Conservation (phyloP, 2,797 vertebrate genomes). For the Setipinna tenuifilis region DNA sequence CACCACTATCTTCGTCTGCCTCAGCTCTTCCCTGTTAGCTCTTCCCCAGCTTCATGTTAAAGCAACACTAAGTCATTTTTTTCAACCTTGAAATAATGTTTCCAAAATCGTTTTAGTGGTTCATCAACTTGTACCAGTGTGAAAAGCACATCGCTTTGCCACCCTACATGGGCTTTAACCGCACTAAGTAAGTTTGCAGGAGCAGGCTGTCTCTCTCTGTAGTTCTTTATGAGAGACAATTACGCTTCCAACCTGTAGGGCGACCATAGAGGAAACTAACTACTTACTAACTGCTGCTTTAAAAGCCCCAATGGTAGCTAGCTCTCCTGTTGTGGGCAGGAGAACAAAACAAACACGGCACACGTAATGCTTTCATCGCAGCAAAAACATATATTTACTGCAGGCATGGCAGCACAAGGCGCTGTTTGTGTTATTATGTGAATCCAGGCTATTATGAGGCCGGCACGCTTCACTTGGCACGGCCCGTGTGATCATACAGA, state of each 20-base stretch:
- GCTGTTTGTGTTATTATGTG: constrained; percentile 10
- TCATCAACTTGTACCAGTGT: no score
- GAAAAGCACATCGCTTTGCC: no score
- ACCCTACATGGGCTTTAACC: no score
- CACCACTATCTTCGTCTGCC: neutral
- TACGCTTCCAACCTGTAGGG: no score
- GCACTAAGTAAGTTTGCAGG: no score
- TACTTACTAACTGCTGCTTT: no score
- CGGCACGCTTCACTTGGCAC: constrained; percentile 23
- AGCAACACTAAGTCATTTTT: no score
- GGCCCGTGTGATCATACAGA: constrained; percentile 29
- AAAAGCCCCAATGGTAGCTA: neutral
- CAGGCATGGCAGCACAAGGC: constrained; percentile 8
- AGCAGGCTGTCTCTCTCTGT: no score
- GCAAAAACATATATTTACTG: constrained; percentile 13
- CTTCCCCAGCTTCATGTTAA: neutral
- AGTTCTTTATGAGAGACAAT: no score
- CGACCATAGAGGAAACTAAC: no score
- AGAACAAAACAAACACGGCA: neutral
- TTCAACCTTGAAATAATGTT: no score
- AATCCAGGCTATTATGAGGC: constrained; percentile 11
- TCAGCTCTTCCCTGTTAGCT: neutral
- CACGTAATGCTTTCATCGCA: neutral
- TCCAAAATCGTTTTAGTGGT: no score
- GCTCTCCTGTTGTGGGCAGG: neutral